phyloP scores from a whole-genome alignment of 2,113 vertebrate genomes.

The Gnathonemus longibarbis region DNA sequence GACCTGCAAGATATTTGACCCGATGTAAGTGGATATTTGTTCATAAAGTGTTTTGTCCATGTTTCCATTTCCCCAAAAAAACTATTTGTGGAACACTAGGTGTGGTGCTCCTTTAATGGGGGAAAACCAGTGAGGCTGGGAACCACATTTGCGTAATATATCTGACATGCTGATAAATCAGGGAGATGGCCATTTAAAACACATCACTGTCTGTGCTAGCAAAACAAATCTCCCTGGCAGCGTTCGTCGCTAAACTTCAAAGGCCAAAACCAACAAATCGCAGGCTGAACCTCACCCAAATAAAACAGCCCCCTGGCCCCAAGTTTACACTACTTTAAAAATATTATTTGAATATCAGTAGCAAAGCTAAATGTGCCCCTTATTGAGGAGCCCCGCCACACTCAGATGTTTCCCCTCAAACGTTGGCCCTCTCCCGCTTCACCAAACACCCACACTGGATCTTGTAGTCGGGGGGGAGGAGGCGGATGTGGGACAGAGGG shows the following conservation, averaged over 20 bases:
- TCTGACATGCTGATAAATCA: conserved; percentile 16
- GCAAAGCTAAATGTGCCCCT: not conserved
- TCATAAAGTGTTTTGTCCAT: not conserved
- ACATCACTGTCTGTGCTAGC: conserved; percentile 12
- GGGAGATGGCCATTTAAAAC: not conserved
- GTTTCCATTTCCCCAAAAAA: not conserved
- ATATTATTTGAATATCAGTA: conserved; percentile 10
- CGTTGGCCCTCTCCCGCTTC: not conserved
- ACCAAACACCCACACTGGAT: conserved; percentile 82
- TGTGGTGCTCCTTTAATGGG: not conserved
- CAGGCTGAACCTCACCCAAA: conserved; percentile 18
- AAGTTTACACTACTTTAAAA: conserved; percentile 3
- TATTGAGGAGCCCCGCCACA: not conserved
- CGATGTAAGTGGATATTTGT: not conserved
- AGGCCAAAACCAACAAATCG: conserved; percentile 30
- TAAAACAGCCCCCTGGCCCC: conserved; percentile 9
- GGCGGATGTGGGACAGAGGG: conserved; percentile 88
- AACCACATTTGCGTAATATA: not conserved
- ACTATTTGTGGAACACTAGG: not conserved
- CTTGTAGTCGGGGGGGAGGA: conserved; percentile 94
- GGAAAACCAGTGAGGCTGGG: not conserved
- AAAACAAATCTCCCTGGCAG: conserved; percentile 17
- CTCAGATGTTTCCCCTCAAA: not conserved
- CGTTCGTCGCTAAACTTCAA: conserved; percentile 26
- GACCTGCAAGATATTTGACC: not conserved